Base-by-base conservation (phyloP, 1,140 invertebrate species). In the Leptonema lineaticorne region DNA sequence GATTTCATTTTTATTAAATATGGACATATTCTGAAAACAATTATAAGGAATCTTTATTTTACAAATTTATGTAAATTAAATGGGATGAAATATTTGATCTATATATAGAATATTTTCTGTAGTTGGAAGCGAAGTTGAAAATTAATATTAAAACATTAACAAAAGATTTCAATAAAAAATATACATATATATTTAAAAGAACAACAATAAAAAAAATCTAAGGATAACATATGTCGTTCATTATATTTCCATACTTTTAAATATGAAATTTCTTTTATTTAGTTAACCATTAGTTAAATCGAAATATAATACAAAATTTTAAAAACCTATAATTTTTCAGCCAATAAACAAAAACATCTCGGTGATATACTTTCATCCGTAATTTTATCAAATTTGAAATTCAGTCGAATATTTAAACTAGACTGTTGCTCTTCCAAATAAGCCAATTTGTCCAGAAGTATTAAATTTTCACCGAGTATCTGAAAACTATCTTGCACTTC, bases 331-430 rank as follows among this genome's bases (percentile, higher is more conserved):
- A n/a, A n/a, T 24, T 67, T 67, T 5, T 20, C 30, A 18, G 58
- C 58, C 3, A 72, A 26, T 3, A 72, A 29, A 14, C 64, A 64
- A 28, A 26, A 33, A 45, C 71, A 73, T 67, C 71, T 63, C 28
- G 71, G 71, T 9, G 71, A 72, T 9, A 72, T 58, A 26, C 18
- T 65, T 30, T 73, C 68, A 68, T 73, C 68, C 1, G 62, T 65
- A 5, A 73, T 57, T 68, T 73, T 69, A 8, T 64, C 41, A 60
- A 63, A 69, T 28, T 22, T 8, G 29, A 53, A 67, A n/a, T n/a
- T 2, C 14, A 22, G 27, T n/a, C 28, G 16, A n/a, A 45, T 2
- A 11, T n/a, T 26, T n/a, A 1, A 26, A 7, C 16, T 28, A 8
- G 28, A 20, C n/a, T 27, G 1, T 4, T 33, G 27, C 27, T 69